phyloP scores from a whole-genome alignment of 2,888 invertebrate genomes.

The Lamellibrachia satsuma region DNA sequence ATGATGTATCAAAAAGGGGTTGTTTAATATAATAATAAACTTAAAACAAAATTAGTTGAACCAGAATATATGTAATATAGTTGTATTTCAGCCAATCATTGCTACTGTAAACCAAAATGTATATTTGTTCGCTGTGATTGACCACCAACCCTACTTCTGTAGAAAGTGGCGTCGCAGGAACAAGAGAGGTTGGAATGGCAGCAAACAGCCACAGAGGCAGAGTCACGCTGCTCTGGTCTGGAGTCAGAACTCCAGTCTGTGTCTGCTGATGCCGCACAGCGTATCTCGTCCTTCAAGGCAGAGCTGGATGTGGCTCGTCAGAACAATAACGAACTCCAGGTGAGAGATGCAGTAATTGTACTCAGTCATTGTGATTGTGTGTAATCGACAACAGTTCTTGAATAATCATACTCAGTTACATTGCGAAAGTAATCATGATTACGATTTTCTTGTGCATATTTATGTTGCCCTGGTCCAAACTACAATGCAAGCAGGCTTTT shows the following conservation, averaged over 20 bases:
- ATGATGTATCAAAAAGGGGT: no score
- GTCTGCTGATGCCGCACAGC: neutral
- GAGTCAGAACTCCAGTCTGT: neutral
- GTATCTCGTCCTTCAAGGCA: neutral
- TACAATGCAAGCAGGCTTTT: no score
- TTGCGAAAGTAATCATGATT: no score
- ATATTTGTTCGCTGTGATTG: neutral
- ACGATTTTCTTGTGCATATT: no score
- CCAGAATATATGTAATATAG: no score
- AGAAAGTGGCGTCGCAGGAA: neutral
- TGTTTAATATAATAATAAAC: no score
- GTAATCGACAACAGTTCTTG: neutral
- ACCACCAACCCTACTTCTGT: neutral
- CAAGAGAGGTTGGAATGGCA: neutral
- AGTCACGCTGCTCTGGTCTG: neutral
- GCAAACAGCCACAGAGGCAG: neutral
- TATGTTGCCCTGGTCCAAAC: no score
- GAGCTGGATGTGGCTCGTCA: neutral
- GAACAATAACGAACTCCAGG: neutral
- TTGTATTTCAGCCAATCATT: no score
- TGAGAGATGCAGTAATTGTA: neutral
- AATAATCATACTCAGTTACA: no score
- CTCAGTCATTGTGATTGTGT: neutral
- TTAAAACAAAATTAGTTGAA: no score
- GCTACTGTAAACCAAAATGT: no score